Evolutionary conservation across 2,888 invertebrate species (phyloP).

Genomic region (Agrochola lota): DNA sequence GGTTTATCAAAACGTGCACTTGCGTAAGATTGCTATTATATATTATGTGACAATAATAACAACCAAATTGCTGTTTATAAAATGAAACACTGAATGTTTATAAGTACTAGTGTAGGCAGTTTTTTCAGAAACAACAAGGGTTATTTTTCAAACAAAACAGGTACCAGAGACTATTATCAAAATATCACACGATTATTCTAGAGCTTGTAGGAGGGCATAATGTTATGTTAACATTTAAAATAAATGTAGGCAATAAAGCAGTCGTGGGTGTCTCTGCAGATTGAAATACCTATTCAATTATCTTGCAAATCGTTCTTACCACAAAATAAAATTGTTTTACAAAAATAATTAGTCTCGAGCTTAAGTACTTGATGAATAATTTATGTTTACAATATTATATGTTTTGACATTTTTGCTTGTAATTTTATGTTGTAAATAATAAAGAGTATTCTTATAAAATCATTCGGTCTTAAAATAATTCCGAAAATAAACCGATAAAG

Average conservation of each 20-base stretch:
- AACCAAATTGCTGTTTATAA: not conserved
- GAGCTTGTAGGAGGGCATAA: not conserved
- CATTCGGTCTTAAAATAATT: not conserved
- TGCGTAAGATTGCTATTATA: conserved; percentile 34
- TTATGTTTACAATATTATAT: not conserved
- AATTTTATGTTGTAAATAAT: too few relatives aligned
- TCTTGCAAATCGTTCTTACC: not conserved
- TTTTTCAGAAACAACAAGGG: not conserved
- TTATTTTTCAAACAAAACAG: not conserved
- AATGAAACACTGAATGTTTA: not conserved
- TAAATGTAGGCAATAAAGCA: not conserved
- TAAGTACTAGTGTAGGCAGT: not conserved
- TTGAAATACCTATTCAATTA: conserved; percentile 16
- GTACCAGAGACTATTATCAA: not conserved
- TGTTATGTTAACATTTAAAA: conserved; percentile 29
- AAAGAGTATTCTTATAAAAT: not conserved
- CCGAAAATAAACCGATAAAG: conserved; percentile 3
- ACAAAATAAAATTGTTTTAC: conserved; percentile 2
- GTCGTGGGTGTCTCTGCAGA: conserved; percentile 11
- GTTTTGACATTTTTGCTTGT: too few relatives aligned
- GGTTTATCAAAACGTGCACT: conserved; percentile 19
- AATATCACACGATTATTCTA: not conserved
- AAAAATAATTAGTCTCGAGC: conserved; percentile 1
- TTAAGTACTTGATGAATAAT: not conserved
- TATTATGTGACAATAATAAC: conserved; percentile 2